Evolutionary conservation across 1,140 invertebrate genomes (phyloP), one percentile per base, ranked within the genome.

Genomic region (Cyclina sinensis): DNA sequence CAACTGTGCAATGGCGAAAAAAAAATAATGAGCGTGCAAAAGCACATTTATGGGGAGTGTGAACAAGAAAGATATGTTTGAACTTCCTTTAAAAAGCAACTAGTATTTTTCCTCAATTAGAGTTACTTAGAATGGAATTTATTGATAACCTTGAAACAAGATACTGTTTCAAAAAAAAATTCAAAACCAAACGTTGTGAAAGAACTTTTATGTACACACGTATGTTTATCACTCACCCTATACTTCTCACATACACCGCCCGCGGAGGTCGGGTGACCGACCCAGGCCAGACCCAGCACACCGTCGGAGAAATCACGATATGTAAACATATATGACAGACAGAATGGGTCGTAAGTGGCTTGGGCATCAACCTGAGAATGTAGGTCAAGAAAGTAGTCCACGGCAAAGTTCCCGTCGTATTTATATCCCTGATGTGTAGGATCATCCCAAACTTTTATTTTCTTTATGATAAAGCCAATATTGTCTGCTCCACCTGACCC

Each of bases 211-310:
- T n/a, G 48, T 11, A 18, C 32, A 0, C n/a, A n/a, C n/a, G n/a
- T n/a, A n/a, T n/a, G n/a, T n/a, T n/a, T n/a, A n/a, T n/a, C 37
- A 86, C 86, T 86, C 82, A 91, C 92, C 73, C 46, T 59, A 76
- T 99, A 98, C 95, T 98, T 98, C 96, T 99, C 99, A 96, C 99
- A 99, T 91, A 99, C 99, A 68, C 99, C 99, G 30, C 99, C 99
- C 16, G 98, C 99, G 9, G 98, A 98, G 24, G 98, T 98, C 96
- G 91, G 27, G 24, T 92, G 88, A 7, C 91, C 99, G 24, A 99
- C 98, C 99, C 99, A 99, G 1, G 99, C 99, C 35, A 99, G 96
- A n/a, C 99, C 99, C 90, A 99, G 96, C 27, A 99, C 99, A 51
- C 99, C 99, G 21, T 98, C 98, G 30, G 98, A 98, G 94, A 99